Conservation (phyloP, 2,797 vertebrate genomes). For the Apodemus agrarius region DNA sequence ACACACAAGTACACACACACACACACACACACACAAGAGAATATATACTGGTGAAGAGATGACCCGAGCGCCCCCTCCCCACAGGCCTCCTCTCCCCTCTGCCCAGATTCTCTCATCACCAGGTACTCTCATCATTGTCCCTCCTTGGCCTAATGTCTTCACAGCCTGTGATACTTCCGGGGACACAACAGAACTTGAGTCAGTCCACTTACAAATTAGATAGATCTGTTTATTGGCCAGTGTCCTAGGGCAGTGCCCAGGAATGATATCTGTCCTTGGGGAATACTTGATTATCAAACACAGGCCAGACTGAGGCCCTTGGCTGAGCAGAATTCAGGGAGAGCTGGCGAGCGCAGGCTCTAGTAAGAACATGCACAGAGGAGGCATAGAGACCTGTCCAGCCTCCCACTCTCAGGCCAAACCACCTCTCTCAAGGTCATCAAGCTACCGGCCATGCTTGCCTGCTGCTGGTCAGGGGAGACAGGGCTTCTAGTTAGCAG, state of each 20-base stretch:
- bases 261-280: not conserved
- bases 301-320: not conserved
- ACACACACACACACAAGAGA: not conserved
- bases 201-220: not conserved
- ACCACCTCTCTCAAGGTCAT: not conserved
- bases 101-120: not conserved
- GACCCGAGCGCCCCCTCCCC: not conserved
- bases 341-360: not conserved
- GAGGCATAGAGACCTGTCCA: too few species aligned
- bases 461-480: not conserved
- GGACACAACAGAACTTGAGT: slow-evolving; percentile 14
- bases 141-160: not conserved
- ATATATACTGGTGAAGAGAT: not conserved
- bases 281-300: not conserved
- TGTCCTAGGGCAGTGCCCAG: not conserved
- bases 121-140: not conserved
- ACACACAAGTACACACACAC: not conserved
- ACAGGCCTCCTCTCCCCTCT: not conserved
- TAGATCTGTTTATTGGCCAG: not conserved
- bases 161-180: not conserved
- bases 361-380: not conserved
- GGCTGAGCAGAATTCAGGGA: not conserved
- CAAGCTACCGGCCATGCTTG: not conserved
- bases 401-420: not conserved
- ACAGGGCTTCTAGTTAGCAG: not conserved